Evolutionary conservation across 2,113 vertebrate genomes (phyloP), one percentile per base, ranked within the genome.

Genomic region (Numida meleagris): DNA sequence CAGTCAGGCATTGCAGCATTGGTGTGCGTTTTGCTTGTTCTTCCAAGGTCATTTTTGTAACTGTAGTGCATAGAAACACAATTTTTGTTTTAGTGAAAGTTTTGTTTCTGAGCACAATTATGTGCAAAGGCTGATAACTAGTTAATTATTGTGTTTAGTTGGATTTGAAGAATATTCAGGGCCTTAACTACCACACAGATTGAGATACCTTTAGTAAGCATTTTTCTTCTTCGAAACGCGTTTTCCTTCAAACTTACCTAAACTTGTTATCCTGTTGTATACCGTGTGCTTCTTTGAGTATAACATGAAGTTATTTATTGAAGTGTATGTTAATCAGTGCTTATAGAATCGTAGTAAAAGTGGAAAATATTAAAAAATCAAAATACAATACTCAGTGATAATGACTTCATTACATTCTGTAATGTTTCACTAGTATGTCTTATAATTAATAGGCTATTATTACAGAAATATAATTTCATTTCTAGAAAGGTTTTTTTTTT

Each of bases 1-100:
- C 79, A 75, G 61, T 58, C 38, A 51, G 65, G 68, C 72, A 68
- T 51, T 91, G 85, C 76, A 93, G 80, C 68, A 45, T 23, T 86
- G 72, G 9, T 72, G 27, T 81, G 58, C 20, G 10, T 88, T 88
- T 81, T 61, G 14, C 36, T 88, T 83, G 72, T 75, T 91, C 48
- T 94, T 88, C 72, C 82, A 89, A 94, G 94, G 90, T 92, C 14
- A 27, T 78, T 74, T 90, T 76, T 88, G 7, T 91, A 57, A 71
- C 33, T 71, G 10, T 82, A 25, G 71, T 15, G 5, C 42, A 40
- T 25, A 79, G 55, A 82, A 82, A 77, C 61, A n/a, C 1, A 45
- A 0, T 27, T 31, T 53, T 16, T 18, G 46, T 73, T 51, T 65
- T 5, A 6, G 23, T 74, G 34, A 36, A 85, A 38, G 42, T 67